phyloP scores from a whole-genome alignment of 2,888 invertebrate species.

The Aproaerema taeniolella region DNA sequence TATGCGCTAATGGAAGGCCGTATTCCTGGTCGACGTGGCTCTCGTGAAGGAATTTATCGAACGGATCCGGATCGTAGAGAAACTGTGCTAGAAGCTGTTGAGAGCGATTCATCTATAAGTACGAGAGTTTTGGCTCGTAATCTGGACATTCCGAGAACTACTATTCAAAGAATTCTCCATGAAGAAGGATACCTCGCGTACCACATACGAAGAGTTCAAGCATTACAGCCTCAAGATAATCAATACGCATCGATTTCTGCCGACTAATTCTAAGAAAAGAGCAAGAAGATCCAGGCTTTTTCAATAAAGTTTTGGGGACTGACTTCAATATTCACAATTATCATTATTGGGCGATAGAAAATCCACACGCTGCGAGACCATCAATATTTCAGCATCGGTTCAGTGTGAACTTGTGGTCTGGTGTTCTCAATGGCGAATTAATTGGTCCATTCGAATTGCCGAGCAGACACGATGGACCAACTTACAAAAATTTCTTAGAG shows the following conservation, averaged over 20 bases:
- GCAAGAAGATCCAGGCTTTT: slow-evolving; percentile 12
- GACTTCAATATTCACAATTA: slow-evolving; percentile 19
- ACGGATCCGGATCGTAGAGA: no score
- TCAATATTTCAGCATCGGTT: slow-evolving; percentile 18
- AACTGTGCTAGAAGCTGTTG: no score
- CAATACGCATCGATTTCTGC: not conserved
- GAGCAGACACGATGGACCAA: slow-evolving; percentile 9
- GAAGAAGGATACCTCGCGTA: slow-evolving; percentile 15
- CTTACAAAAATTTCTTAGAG: slow-evolving; percentile 12
- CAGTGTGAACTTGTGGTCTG: slow-evolving; percentile 23
- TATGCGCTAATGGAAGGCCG: no score
- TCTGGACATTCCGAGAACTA: no score
- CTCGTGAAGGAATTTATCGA: no score
- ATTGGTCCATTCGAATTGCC: slow-evolving; percentile 17
- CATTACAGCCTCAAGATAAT: slow-evolving; percentile 15
- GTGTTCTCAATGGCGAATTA: slow-evolving; percentile 20
- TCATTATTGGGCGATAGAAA: slow-evolving; percentile 10
- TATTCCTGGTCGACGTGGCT: no score
- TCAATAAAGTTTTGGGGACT: slow-evolving; percentile 16
- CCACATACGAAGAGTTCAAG: slow-evolving; percentile 16
- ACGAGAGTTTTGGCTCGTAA: no score
- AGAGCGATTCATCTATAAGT: no score
- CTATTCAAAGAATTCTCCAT: no score
- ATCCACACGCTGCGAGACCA: slow-evolving; percentile 19
- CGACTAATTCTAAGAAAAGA: not conserved